A percentile compares a stretch with the other conserved stretches of the same genome.
Evolutionary conservation across 2,797 vertebrate species (phyloP).

Genomic region (Anguilla obscura): DNA sequence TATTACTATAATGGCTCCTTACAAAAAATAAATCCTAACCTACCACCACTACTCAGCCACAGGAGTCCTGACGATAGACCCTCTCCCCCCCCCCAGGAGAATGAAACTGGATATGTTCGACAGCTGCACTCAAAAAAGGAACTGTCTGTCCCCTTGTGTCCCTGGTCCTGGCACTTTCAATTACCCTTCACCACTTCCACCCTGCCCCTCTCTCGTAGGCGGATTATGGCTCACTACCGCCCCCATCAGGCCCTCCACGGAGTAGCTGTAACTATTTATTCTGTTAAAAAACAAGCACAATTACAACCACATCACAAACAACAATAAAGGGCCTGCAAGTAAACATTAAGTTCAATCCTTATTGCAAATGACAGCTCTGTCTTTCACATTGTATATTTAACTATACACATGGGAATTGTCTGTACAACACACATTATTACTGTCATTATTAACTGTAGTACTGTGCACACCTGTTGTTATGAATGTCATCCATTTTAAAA

Average conservation of each 20-base stretch:
- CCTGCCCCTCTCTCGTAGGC: slow-evolving; percentile 7
- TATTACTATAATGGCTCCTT: neutral
- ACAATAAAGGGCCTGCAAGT: slow-evolving; percentile 12
- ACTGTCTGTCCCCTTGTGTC: neutral
- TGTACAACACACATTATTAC: slow-evolving; percentile 2
- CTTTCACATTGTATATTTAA: slow-evolving; percentile 11
- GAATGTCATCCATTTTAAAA: slow-evolving; percentile 11
- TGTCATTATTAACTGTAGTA: slow-evolving; percentile 1
- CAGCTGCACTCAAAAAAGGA: neutral
- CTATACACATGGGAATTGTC: slow-evolving; percentile 14
- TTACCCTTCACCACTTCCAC: slow-evolving; percentile 8
- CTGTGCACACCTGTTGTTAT: slow-evolving; percentile 13
- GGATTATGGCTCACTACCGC: neutral
- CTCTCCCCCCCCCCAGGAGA: neutral
- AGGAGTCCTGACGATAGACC: neutral
- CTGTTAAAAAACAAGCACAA: slow-evolving; percentile 10
- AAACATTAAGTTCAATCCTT: slow-evolving; percentile 18
- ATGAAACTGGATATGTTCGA: slow-evolving; percentile 11
- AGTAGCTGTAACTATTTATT: slow-evolving; percentile 14
- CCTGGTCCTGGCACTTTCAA: neutral
- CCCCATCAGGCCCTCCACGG: neutral
- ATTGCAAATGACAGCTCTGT: slow-evolving; percentile 17
- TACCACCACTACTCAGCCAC: neutral
- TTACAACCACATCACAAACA: slow-evolving; percentile 13
- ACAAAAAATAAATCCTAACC: slow-evolving; percentile 8